Conservation (phyloP, 2,113 vertebrate genomes). For the Bubo blakistoni region DNA sequence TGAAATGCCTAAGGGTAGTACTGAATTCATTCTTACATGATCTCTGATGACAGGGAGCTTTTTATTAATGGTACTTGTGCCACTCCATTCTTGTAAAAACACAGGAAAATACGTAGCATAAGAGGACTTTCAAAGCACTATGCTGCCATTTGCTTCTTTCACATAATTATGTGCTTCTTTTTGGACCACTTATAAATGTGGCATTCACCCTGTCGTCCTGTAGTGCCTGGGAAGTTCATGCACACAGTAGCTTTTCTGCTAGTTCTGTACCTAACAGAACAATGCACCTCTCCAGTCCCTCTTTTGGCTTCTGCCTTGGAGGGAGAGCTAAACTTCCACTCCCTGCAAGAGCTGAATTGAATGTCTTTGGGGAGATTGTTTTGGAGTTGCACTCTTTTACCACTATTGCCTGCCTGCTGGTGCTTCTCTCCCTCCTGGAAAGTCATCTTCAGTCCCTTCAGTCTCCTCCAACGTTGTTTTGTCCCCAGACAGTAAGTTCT, state of each 20-base stretch:
- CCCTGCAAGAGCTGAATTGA: background rate
- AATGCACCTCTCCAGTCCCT: background rate
- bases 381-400: background rate
- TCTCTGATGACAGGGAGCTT: background rate
- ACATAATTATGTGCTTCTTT: background rate
- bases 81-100: background rate
- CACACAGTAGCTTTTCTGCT: fast-evolving
- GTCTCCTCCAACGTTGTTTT: background rate
- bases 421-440: background rate
- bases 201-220: background rate
- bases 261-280: background rate
- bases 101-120: background rate
- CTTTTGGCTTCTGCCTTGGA: background rate
- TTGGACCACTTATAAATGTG: background rate
- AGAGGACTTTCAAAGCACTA: background rate
- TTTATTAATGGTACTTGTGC: background rate
- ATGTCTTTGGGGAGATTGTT: background rate
- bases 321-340: background rate
- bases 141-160: background rate
- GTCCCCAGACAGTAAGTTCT: background rate
- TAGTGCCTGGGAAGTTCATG: background rate
- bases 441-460: background rate
- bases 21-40: background rate
- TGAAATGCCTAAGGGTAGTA: background rate
- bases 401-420: background rate